These are phyloP conservation scores for Dunckerocampus dactyliophorus DNA, from an alignment of 2,113 vertebrate species.

Conservation along the genomic window DNA sequence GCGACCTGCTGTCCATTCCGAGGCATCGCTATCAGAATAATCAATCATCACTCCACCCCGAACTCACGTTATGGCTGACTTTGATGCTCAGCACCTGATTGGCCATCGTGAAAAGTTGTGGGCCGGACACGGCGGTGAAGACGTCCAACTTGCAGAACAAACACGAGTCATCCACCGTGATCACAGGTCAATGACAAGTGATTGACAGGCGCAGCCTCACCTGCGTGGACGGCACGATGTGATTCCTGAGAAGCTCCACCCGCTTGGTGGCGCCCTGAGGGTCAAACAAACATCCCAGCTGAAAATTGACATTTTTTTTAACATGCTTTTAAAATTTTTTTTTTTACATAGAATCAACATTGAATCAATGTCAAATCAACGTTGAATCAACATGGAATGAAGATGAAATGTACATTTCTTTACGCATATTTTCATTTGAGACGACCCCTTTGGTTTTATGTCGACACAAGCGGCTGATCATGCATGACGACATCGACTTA, in stretches of 20 bases:
- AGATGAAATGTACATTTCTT: too few relatives aligned
- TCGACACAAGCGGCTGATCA: too few relatives aligned
- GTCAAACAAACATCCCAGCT: too few relatives aligned
- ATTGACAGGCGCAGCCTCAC: slow-evolving; percentile 56
- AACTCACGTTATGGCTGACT: slow-evolving; percentile 76
- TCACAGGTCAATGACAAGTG: neutral
- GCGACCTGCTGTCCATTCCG: neutral
- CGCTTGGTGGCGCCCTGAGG: slow-evolving; percentile 82
- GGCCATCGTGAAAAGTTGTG: slow-evolving; percentile 75
- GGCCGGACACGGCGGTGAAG: slow-evolving; percentile 72
- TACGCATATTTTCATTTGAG: too few relatives aligned
- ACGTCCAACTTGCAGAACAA: slow-evolving; percentile 76
- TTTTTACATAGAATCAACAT: too few relatives aligned
- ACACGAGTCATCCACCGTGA: neutral
- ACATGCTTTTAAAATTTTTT: too few relatives aligned
- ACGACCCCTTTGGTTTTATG: too few relatives aligned
- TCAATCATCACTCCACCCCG: neutral
- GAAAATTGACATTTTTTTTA: too few relatives aligned
- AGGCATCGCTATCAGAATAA: neutral
- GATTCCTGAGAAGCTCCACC: slow-evolving; percentile 83
- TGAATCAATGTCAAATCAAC: too few relatives aligned
- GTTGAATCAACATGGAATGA: too few relatives aligned
- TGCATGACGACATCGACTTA: too few relatives aligned
- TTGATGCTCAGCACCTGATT: slow-evolving; percentile 83
- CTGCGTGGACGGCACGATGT: slow-evolving; percentile 74